Conservation (phyloP, 2,113 vertebrate genomes). For the Microcebus ravelobensis region DNA sequence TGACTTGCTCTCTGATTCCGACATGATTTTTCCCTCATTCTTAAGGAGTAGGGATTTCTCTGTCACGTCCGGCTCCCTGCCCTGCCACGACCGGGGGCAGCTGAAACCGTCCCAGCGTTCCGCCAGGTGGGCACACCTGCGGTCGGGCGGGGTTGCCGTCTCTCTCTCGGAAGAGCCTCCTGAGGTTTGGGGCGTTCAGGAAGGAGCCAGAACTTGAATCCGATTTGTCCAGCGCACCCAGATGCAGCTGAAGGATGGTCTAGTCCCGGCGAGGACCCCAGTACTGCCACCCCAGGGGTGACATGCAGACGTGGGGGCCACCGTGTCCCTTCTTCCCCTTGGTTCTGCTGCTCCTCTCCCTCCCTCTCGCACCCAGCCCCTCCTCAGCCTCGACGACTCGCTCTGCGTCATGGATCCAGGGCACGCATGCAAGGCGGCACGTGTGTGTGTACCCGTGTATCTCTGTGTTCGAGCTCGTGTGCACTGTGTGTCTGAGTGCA, state of each 20-base stretch:
- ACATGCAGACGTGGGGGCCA: accelerated
- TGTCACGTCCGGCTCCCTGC: accelerated
- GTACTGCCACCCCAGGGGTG: accelerated
- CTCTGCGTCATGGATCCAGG: background rate
- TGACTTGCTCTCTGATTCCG: background rate
- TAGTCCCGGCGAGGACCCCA: background rate
- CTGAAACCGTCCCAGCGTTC: accelerated
- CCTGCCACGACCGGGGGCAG: accelerated
- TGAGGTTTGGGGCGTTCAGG: too few relatives aligned
- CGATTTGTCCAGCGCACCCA: background rate
- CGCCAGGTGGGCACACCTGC: accelerated
- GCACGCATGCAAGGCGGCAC: accelerated
- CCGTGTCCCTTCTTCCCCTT: background rate
- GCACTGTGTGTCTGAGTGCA: background rate
- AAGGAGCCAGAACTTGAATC: background rate
- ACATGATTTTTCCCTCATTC: accelerated
- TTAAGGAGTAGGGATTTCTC: background rate
- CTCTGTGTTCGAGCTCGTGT: background rate
- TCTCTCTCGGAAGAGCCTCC: background rate
- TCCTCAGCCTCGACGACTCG: background rate
- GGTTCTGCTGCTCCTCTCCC: background rate
- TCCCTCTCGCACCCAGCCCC: background rate
- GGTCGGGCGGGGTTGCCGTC: background rate
- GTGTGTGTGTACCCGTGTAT: background rate
- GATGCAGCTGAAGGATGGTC: accelerated